Evolutionary conservation across 2,797 vertebrate species (phyloP), one percentile per base, ranked within the genome.

Genomic region (Danio choprae): DNA sequence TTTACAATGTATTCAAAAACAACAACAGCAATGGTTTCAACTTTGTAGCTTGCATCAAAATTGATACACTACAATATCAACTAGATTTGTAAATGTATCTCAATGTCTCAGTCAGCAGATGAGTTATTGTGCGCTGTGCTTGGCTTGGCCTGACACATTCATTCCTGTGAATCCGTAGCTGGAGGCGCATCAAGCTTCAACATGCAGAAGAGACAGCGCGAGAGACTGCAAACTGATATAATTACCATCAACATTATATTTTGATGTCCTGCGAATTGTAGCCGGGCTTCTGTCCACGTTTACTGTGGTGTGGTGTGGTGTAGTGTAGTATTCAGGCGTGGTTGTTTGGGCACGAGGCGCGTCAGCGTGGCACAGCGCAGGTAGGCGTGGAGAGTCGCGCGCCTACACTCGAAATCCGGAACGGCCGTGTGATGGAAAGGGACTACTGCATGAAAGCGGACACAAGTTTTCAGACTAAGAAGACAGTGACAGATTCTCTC

Each of bases 361-460:
- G 41, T 68, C 53, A 44, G 38, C 22, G 51, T n/a, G 62, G 62
- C 56, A 9, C 11, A 10, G 29, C 15, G 11, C 50, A 59, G 76
- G 76, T 59, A 51, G 76, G 76, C 76, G 76, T 50, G 65, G 76
- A 69, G 76, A 69, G 29, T 29, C 43, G 76, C 76, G 71, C 55
- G 64, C 65, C 55, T 16, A 41, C 43, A 70, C 55, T 69, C 76
- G 64, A 70, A 78, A 70, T 68, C 65, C 76, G 76, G 76, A 70
- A 70, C 76, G 65, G 38, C 0, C n/a, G n/a, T n/a, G 22, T 1
- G 43, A 20, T 60, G 22, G n/a, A 15, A 40, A 64, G 43, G 58
- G 59, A 43, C 13, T 13, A 20, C 48, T 5, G n/a, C 46, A 3
- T 53, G 8, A 22, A 22, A 29, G 29, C 29, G 29, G n/a, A 63